Evolutionary conservation across 2,113 vertebrate genomes (phyloP).

Genomic region (Xenopus borealis): DNA sequence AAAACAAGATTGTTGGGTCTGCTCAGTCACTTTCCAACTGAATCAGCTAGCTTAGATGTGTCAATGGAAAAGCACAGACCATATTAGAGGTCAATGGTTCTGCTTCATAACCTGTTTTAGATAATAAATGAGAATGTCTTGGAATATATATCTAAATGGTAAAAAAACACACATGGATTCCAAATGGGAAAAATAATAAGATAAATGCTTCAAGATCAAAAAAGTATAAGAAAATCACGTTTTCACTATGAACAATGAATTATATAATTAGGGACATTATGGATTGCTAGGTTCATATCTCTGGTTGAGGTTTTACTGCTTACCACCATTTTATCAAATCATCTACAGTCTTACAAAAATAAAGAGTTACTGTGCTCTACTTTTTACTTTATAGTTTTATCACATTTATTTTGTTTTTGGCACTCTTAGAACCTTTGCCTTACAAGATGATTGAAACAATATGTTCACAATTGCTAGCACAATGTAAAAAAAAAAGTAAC

Average conservation of each 20-base stretch:
- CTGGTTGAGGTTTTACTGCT: constrained; percentile 22
- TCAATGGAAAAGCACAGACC: constrained; percentile 35
- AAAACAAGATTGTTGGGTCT: constrained; percentile 36
- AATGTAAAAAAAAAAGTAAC: too few relatives aligned
- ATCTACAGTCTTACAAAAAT: constrained; percentile 24
- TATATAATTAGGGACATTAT: constrained; percentile 31
- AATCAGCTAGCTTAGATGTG: constrained; percentile 19
- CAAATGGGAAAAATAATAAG: constrained; percentile 10
- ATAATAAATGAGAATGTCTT: constrained; percentile 17
- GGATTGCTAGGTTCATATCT: constrained; percentile 16
- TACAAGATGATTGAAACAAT: constrained; percentile 22
- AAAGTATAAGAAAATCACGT: constrained; percentile 30
- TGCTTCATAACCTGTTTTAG: constrained; percentile 34
- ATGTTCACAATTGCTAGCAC: not conserved
- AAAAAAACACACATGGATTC: constrained; percentile 30
- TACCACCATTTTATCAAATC: constrained; percentile 34
- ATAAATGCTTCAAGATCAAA: constrained; percentile 21
- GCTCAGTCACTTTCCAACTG: constrained; percentile 20
- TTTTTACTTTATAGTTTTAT: constrained; percentile 33
- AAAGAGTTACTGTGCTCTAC: constrained; percentile 11
- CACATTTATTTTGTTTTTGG: constrained; percentile 23
- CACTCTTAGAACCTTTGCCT: constrained; percentile 7
- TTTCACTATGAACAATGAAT: constrained; percentile 32
- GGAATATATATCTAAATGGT: constrained; percentile 15
- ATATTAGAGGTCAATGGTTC: constrained; percentile 21